A percentile compares a stretch with the other conserved stretches of the same genome.
phyloP scores from a whole-genome alignment of 2,888 invertebrate species.

The Anoncus sp. region DNA sequence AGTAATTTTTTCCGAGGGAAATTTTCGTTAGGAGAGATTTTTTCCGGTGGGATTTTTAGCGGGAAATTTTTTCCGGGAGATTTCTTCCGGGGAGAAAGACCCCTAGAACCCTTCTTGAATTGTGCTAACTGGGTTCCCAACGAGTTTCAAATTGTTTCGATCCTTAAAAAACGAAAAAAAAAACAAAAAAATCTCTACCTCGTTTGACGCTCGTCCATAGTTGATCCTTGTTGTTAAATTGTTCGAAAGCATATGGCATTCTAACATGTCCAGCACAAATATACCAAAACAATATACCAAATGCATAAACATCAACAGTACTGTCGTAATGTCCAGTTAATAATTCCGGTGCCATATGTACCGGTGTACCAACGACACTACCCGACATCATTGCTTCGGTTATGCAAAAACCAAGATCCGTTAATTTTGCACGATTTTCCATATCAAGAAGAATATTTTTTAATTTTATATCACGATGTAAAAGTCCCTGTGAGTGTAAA shows the following conservation, averaged over 20 bases:
- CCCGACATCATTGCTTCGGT: slow-evolving; percentile 96
- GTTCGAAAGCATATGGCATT: slow-evolving; percentile 92
- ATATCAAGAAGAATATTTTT: slow-evolving; percentile 94
- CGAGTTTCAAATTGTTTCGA: too few species aligned
- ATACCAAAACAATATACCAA: slow-evolving; percentile 96
- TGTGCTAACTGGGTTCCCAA: too few species aligned
- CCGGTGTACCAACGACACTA: slow-evolving; percentile 94
- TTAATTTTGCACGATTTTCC: slow-evolving; percentile 90
- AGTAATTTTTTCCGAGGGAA: too few species aligned
- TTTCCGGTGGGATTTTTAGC: too few species aligned
- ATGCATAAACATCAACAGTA: slow-evolving; percentile 95
- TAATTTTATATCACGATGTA: slow-evolving; percentile 95
- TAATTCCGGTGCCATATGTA: slow-evolving; percentile 96
- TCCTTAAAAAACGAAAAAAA: neutral
- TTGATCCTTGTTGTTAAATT: slow-evolving; percentile 93
- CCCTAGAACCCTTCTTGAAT: too few species aligned
- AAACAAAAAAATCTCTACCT: slow-evolving; percentile 84
- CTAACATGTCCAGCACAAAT: slow-evolving; percentile 93
- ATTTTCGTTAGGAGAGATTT: too few species aligned
- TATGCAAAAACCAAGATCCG: slow-evolving; percentile 95
- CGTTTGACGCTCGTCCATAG: slow-evolving; percentile 93
- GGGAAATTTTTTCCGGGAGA: too few species aligned
- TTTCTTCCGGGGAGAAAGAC: too few species aligned
- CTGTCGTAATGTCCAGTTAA: slow-evolving; percentile 92
- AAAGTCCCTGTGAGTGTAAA: slow-evolving; percentile 94